Conservation (phyloP, 2,888 invertebrate genomes). For the Andrena minutula region DNA sequence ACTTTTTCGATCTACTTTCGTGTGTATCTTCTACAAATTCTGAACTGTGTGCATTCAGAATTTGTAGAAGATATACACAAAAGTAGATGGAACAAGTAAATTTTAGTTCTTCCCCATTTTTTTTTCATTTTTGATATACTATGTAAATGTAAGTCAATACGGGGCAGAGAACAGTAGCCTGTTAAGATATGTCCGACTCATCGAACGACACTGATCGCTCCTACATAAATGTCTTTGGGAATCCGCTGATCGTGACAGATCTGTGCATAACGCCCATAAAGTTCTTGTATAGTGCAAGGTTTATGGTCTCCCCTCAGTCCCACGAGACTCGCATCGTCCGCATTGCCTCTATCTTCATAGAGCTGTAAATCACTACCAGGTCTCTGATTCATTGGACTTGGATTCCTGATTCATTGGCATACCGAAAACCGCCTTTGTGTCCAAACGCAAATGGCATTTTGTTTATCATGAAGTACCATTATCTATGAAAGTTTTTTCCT, state of each 20-base stretch:
- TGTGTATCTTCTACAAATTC: no score
- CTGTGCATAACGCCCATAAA: constrained; percentile 79
- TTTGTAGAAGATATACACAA: no score
- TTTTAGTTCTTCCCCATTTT: no score
- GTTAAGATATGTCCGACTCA: constrained; percentile 9
- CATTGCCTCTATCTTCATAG: constrained; percentile 71
- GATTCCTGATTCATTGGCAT: constrained; percentile 54
- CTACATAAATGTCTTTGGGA: constrained; percentile 70
- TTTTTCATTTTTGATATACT: neutral
- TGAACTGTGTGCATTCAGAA: no score
- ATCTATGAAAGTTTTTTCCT: neutral
- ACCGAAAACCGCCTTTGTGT: constrained; percentile 40
- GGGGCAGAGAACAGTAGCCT: neutral
- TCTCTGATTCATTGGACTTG: constrained; percentile 70
- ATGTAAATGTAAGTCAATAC: neutral
- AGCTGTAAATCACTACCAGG: constrained; percentile 78
- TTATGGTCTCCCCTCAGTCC: constrained; percentile 64
- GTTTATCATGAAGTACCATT: neutral
- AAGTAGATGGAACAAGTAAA: no score
- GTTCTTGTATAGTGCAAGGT: constrained; percentile 73
- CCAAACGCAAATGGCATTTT: constrained; percentile 14
- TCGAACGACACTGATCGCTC: constrained; percentile 48
- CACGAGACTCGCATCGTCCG: constrained; percentile 69
- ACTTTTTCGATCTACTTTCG: no score
- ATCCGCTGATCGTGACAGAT: constrained; percentile 80